Conservation (phyloP, 23 tunicate species). For the Halocynthia aurantium region DNA sequence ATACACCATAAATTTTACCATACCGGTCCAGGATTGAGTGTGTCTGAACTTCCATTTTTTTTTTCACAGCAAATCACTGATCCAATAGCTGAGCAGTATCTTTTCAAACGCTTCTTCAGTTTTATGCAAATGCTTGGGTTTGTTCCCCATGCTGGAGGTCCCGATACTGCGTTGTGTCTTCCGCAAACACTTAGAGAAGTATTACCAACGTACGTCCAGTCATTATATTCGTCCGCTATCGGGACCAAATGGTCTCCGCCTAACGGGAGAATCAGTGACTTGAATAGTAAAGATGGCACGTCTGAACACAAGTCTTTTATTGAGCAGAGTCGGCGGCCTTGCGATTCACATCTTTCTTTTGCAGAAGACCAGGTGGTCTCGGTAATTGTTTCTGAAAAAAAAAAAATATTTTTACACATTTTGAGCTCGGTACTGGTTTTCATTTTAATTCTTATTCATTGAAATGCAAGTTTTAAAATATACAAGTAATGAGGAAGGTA, state of each 20-base stretch:
- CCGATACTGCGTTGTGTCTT: background rate
- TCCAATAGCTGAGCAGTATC: background rate
- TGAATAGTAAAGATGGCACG: background rate
- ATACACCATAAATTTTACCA: too few species aligned
- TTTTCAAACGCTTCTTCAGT: background rate
- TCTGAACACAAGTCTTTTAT: background rate
- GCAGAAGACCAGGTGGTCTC: background rate
- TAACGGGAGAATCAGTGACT: slow-evolving; percentile 1
- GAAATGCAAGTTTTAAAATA: too few species aligned
- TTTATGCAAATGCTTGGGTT: slow-evolving; percentile 1
- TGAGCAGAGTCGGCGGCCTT: background rate
- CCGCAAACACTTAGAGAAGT: background rate
- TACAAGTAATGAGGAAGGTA: too few species aligned
- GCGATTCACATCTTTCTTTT: background rate
- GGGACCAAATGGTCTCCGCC: slow-evolving; percentile 26
- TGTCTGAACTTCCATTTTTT: background rate
- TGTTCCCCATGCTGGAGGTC: slow-evolving; percentile 7
- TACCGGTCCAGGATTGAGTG: too few species aligned
- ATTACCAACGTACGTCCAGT: slow-evolving; percentile 48
- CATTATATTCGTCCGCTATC: slow-evolving; percentile 39
- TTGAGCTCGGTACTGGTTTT: too few species aligned
- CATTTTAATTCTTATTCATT: too few species aligned
- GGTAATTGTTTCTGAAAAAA: background rate
- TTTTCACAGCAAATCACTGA: slow-evolving; percentile 17
- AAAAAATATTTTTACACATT: background rate